A percentile compares a stretch with the other conserved stretches of the same genome.
Evolutionary conservation across 2,113 vertebrate species (phyloP).

Genomic region (Macquaria australasica): DNA sequence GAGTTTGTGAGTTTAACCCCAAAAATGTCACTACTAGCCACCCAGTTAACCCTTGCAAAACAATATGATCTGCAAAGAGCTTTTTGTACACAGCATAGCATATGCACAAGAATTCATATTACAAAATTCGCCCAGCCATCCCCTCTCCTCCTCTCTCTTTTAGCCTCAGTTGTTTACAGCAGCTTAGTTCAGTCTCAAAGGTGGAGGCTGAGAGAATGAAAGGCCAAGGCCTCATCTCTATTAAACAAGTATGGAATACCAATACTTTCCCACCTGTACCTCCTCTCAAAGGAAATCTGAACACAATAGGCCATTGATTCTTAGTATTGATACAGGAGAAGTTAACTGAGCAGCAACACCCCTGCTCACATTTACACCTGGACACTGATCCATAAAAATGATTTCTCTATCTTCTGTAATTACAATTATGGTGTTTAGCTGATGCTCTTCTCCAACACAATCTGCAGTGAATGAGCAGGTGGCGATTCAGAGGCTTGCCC

Average conservation of each 20-base stretch:
- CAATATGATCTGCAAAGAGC: neutral
- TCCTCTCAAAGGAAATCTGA: neutral
- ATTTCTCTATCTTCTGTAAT: neutral
- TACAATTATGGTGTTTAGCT: neutral
- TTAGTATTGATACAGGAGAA: neutral
- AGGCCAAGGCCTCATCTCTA: neutral
- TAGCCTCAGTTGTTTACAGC: slow-evolving; percentile 5
- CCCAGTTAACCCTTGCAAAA: neutral
- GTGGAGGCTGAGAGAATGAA: neutral
- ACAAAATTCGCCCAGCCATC: neutral
- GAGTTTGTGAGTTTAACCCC: neutral
- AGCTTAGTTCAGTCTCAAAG: slow-evolving; percentile 9
- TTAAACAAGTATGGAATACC: slow-evolving; percentile 1
- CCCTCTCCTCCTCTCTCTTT: neutral
- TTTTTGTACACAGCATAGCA: neutral
- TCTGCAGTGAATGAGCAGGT: neutral
- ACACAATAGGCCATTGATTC: neutral
- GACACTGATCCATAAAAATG: neutral
- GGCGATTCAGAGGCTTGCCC: neutral
- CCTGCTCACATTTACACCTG: neutral
- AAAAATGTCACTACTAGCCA: neutral
- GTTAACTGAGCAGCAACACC: no score
- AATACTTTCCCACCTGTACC: neutral
- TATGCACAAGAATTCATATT: neutral
- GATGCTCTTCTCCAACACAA: neutral